A percentile compares a stretch with the other conserved stretches of the same genome.
These are phyloP conservation scores for Microtus pennsylvanicus DNA, from an alignment of 2,113 vertebrate genomes.

Conservation along the genomic window DNA sequence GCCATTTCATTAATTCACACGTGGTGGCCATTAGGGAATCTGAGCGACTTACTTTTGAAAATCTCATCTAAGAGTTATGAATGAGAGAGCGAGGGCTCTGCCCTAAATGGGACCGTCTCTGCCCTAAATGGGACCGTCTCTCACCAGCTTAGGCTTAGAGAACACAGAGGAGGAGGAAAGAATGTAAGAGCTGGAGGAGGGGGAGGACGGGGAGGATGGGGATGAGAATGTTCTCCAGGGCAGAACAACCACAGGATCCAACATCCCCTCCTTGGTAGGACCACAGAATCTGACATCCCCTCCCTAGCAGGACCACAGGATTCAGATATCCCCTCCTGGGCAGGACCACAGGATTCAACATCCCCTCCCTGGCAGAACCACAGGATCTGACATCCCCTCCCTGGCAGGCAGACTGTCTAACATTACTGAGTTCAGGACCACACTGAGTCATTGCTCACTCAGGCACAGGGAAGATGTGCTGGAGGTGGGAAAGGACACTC, in stretches of 20 bases:
- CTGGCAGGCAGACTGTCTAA: neutral
- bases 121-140: no score
- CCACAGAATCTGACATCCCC: neutral
- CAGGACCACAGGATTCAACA: no score
- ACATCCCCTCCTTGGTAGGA: neutral
- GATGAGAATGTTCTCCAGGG: no score
- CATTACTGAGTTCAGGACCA: no score
- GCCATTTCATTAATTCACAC: neutral
- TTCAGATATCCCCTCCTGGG: no score
- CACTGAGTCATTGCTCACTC: neutral
- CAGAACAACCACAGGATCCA: no score
- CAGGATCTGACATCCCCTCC: neutral
- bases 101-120: no score
- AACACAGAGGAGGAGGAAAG: no score
- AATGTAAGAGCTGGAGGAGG: no score
- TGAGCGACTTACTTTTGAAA: neutral
- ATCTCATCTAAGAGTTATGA: neutral
- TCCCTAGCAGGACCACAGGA: no score
- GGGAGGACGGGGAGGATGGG: no score
- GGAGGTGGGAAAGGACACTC: neutral
- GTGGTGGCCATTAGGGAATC: neutral
- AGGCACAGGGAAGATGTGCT: neutral
- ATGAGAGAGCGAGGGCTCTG: neutral
- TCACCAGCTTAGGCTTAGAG: neutral
- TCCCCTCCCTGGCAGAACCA: neutral